Conservation (phyloP, 1,140 invertebrate genomes). For the Antheraea mylitta region DNA sequence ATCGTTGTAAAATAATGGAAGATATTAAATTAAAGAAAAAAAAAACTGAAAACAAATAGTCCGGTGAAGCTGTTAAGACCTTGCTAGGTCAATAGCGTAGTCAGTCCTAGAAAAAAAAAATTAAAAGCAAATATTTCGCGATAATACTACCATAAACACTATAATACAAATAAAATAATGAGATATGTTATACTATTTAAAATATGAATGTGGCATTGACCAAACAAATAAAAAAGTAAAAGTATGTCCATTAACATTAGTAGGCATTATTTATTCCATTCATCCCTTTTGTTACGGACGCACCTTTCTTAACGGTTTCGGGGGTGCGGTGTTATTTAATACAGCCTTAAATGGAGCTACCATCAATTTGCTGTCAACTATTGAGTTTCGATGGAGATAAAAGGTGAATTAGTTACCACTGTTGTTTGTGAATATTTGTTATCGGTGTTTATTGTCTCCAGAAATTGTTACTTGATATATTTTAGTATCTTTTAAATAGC, state of each 20-base stretch:
- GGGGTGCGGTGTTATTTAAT: slow-evolving; percentile 28
- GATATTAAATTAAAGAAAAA: no score
- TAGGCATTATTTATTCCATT: slow-evolving; percentile 9
- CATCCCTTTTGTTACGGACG: slow-evolving; percentile 22
- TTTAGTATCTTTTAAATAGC: no score
- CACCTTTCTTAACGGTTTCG: slow-evolving; percentile 13
- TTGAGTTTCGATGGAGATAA: slow-evolving; percentile 19
- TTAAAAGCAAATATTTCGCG: background rate
- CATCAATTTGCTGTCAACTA: slow-evolving; percentile 26
- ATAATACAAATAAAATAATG: background rate
- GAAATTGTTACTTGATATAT: no score
- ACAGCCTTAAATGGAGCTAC: slow-evolving; percentile 24
- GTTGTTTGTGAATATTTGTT: background rate
- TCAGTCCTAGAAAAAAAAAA: background rate
- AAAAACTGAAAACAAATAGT: no score
- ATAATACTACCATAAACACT: background rate
- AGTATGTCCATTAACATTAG: slow-evolving; percentile 10
- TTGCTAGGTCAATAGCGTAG: no score
- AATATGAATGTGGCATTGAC: background rate
- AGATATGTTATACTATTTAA: background rate
- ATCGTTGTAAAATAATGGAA: no score
- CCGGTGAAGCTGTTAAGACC: no score
- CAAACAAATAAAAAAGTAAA: background rate
- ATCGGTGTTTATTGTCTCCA: background rate
- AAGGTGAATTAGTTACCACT: slow-evolving; percentile 20